These are phyloP conservation scores for Nibea albiflora DNA, from an alignment of 2,113 vertebrate species.

Conservation along the genomic window DNA sequence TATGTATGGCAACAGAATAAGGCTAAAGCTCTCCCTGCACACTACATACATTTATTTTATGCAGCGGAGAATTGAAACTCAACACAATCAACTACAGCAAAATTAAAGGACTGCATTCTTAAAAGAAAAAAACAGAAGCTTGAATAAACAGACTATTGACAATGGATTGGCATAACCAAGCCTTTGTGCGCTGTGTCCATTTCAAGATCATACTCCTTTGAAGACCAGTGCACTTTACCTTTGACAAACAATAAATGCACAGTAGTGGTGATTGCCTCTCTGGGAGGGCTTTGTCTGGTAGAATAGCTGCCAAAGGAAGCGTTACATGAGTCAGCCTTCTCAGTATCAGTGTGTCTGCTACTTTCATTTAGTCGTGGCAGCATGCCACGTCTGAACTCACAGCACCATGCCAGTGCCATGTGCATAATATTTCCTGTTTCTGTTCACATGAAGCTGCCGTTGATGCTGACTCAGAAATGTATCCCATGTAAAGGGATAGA, in stretches of 20 bases:
- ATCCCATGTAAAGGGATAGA: background rate
- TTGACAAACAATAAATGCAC: background rate
- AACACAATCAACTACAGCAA: background rate
- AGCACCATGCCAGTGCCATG: background rate
- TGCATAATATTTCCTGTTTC: background rate
- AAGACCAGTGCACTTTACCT: background rate
- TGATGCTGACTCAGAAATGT: background rate
- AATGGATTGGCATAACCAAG: background rate
- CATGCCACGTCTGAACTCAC: background rate
- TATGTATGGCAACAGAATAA: background rate
- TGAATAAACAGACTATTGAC: background rate
- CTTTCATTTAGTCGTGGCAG: background rate
- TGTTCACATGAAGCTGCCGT: slow-evolving; percentile 5
- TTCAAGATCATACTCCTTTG: background rate
- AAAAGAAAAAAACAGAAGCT: slow-evolving; percentile 13
- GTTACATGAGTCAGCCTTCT: slow-evolving; percentile 11
- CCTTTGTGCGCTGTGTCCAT: background rate
- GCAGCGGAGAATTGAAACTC: background rate
- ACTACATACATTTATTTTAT: background rate
- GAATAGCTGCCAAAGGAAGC: slow-evolving; percentile 8
- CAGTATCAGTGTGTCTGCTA: slow-evolving; percentile 7
- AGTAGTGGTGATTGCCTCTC: background rate
- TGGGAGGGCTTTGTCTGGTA: slow-evolving; percentile 27
- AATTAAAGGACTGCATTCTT: slow-evolving; percentile 5
- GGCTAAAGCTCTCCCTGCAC: background rate